Percentiles rank a stretch among this genome's conserved stretches.
phyloP scores from a whole-genome alignment of 92 coral and sea anemone genomes.

The Epizoanthus rinbou region DNA sequence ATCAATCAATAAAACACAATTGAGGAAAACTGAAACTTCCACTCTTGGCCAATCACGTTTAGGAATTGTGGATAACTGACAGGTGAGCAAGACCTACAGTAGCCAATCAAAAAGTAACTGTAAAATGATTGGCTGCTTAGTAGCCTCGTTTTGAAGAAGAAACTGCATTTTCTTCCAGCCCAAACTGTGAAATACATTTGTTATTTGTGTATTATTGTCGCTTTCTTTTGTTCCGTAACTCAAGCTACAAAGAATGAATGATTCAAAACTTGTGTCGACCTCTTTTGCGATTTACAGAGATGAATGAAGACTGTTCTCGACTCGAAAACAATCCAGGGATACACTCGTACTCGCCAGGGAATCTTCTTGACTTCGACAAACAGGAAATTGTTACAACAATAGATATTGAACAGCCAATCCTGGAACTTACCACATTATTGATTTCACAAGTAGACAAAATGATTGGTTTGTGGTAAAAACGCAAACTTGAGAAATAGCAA shows the following conservation, averaged over 20 bases:
- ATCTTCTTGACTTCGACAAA: neutral
- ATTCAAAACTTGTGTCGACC: too few species aligned
- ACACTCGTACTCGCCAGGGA: neutral
- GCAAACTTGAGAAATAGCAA: too few species aligned
- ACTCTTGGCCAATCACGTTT: conserved; percentile 60
- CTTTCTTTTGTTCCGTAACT: too few species aligned
- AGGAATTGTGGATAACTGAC: conserved; percentile 56
- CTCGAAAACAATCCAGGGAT: neutral
- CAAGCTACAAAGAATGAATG: too few species aligned
- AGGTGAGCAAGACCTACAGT: neutral
- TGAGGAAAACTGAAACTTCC: conserved; percentile 10
- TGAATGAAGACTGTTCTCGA: neutral
- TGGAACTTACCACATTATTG: neutral
- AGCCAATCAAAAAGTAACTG: conserved; percentile 55
- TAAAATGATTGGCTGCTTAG: neutral
- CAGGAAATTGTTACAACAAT: neutral
- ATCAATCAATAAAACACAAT: conserved; percentile 35
- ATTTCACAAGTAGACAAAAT: neutral
- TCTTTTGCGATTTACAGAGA: neutral
- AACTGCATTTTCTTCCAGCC: neutral
- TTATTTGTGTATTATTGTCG: neutral
- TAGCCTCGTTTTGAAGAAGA: conserved; percentile 30
- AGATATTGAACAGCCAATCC: neutral
- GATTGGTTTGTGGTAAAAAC: neutral
- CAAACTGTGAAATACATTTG: neutral